Percentiles rank a stretch among this genome's conserved stretches.
Conservation (phyloP, 1,140 invertebrate genomes). For the Dendrolimus punctatus region DNA sequence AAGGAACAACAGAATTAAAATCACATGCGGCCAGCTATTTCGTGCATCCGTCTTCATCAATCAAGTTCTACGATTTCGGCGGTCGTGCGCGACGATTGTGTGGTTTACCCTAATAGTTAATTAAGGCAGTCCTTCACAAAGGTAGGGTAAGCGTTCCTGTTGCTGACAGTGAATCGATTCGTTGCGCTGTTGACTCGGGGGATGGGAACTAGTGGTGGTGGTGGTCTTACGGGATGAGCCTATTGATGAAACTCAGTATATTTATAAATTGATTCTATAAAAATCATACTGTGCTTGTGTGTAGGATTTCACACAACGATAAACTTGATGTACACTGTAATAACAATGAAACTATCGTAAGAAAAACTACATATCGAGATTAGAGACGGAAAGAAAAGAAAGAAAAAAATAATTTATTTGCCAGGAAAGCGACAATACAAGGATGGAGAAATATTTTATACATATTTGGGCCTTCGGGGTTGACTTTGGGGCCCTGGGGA, state of each 20-base stretch:
- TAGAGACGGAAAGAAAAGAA: too few relatives aligned
- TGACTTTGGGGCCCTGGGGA: too few relatives aligned
- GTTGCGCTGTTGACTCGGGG: constrained; percentile 4
- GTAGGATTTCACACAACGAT: not conserved
- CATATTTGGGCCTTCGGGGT: too few relatives aligned
- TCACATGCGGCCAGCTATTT: too few relatives aligned
- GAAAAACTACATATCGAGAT: too few relatives aligned
- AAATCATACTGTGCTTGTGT: not conserved
- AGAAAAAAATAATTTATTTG: too few relatives aligned
- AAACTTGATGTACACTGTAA: too few relatives aligned
- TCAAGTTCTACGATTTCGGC: constrained; percentile 12
- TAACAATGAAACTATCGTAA: too few relatives aligned
- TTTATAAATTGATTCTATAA: not conserved
- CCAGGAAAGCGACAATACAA: too few relatives aligned
- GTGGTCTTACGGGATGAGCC: constrained; percentile 1
- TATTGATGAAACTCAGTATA: too few relatives aligned
- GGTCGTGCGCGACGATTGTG: constrained; percentile 9
- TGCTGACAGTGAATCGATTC: constrained; percentile 9
- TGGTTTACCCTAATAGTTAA: constrained; percentile 10
- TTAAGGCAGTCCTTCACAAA: constrained; percentile 5
- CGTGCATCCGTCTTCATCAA: constrained; percentile 17
- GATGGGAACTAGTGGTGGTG: not conserved
- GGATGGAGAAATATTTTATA: too few relatives aligned
- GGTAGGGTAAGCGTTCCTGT: not conserved
- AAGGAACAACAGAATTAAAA: too few relatives aligned